Percentiles rank a stretch among this genome's conserved stretches.
Conservation (phyloP, 2,888 invertebrate species). For the Aspidiotus rigidus region DNA sequence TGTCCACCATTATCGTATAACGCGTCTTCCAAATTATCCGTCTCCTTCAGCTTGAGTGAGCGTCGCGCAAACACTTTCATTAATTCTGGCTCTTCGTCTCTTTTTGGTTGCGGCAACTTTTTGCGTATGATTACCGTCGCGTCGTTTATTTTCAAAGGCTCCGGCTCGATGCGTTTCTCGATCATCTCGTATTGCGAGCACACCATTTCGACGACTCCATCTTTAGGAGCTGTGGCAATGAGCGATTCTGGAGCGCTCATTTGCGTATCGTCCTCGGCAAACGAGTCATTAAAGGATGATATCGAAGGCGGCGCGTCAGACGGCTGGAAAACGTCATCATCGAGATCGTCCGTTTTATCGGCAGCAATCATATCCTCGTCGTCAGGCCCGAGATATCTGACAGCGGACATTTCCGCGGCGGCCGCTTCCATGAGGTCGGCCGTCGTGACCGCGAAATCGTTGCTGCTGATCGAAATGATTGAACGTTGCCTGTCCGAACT, state of each 20-base stretch:
- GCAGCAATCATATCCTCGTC: not conserved
- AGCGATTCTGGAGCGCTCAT: not conserved
- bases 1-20: constrained; percentile 40
- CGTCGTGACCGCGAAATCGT: too few species aligned
- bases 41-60: constrained; percentile 69
- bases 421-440: not conserved
- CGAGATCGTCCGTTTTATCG: not conserved
- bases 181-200: not conserved
- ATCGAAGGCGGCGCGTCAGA: not conserved
- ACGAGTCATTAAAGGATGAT: not conserved
- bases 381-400: not conserved
- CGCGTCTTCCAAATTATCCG: constrained; percentile 48
- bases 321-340: constrained; percentile 9
- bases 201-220: not conserved
- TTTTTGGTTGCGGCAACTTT: constrained; percentile 13
- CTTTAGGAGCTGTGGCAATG: not conserved
- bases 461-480: constrained; percentile 21
- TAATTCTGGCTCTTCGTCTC: constrained; percentile 53
- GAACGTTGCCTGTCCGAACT: constrained; percentile 17
- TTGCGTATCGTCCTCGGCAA: not conserved
- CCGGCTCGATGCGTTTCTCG: not conserved
- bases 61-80: constrained; percentile 73
- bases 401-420: not conserved
- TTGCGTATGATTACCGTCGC: constrained; percentile 15
- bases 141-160: constrained; percentile 21